Base-by-base conservation (phyloP, 2,113 vertebrate genomes). In the Aegithalos caudatus region DNA sequence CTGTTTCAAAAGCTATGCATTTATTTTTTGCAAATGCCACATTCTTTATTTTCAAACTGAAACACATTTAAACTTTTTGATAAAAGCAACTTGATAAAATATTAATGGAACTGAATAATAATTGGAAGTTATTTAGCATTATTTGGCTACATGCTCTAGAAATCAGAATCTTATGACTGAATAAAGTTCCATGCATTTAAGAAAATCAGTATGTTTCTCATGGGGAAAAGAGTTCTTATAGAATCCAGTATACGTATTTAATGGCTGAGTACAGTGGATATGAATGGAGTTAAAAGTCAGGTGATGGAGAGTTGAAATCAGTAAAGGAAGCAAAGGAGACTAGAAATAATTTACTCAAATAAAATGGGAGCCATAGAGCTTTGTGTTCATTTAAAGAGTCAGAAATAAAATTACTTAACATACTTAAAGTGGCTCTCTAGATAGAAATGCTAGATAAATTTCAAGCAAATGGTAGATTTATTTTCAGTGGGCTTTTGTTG, bases 281-380 rank as follows among this genome's bases (percentile, higher is more conserved):
- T 2, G 12, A 86, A 60, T 31, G 12, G 62, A 76, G 16, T 58
- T 69, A 61, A 45, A 79, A 86, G 25, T 7, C 6, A 11, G 4
- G 9, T 19, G 8, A 1, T 19, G 8, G 15, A 51, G 8, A 21
- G 12, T 6, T 33, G 14, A 60, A 79, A 67, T 11, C 14, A 64
- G 11, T 23, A 72, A 72, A 56, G 42, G 24, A 92, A 79, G 23
- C 2, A 88, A 71, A 94, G 10, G 18, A 23, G n/a, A 25, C 5
- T 24, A 51, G 12, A 90, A 88, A 56, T 37, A 65, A 72, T 37
- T 53, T 0, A 28, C 24, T 71, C 80, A 65, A 62, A 69, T 25
- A 33, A 0, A 1, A 64, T 11, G 1, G 11, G 2, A 3, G 2
- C 0, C 22, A 47, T 7, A 29, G 10, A 42, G 2, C 14, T 7